phyloP scores from a whole-genome alignment of 2,888 invertebrate genomes.

The Lampropteryx suffumata region DNA sequence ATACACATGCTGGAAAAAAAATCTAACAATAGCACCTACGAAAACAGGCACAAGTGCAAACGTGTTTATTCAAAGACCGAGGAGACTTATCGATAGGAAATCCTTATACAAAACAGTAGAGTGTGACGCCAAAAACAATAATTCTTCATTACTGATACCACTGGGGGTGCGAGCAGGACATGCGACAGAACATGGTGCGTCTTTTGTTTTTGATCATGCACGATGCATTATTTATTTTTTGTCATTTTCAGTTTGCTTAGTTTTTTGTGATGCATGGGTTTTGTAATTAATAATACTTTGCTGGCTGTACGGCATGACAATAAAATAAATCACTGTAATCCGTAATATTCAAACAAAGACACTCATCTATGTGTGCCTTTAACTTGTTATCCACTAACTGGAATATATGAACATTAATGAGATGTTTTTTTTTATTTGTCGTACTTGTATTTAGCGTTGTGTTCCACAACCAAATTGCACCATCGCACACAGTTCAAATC shows the following conservation, averaged over 20 bases:
- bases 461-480: constrained; percentile 3
- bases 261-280: no score
- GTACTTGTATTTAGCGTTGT: constrained; percentile 10
- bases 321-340: no score
- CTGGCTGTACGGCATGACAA: no score
- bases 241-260: no score
- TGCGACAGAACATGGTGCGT: constrained; percentile 42
- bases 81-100: constrained; percentile 74
- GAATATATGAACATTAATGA: no score
- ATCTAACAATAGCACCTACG: constrained; percentile 43
- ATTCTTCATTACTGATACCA: constrained; percentile 71
- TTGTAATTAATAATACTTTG: no score
- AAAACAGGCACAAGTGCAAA: constrained; percentile 65
- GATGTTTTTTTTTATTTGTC: no score
- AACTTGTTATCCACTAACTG: no score
- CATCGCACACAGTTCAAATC: constrained; percentile 63
- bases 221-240: background rate
- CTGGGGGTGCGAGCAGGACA: constrained; percentile 46
- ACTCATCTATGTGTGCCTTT: no score
- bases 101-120: constrained; percentile 74
- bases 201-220: constrained; percentile 15
- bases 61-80: constrained; percentile 68
- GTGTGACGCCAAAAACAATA: constrained; percentile 78
- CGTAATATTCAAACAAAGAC: no score
- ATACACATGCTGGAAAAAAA: constrained; percentile 44